Base-by-base conservation (phyloP, 2,888 invertebrate species). In the Thera obeliscata region DNA sequence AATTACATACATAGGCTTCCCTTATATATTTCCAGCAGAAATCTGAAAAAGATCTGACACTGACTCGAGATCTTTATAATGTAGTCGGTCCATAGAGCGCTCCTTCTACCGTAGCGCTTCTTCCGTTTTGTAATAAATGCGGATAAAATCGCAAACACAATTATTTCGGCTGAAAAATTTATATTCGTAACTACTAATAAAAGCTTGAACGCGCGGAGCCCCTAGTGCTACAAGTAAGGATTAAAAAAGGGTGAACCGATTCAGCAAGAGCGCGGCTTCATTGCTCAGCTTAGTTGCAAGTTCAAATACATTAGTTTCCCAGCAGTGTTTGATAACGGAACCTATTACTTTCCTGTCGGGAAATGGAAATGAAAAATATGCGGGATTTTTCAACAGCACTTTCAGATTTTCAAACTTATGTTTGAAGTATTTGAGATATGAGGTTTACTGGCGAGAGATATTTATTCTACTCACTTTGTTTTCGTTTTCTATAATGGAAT, bases 341-440 rank as follows among this genome's bases (percentile, higher is more conserved):
- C 62, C 66, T 70, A 67, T 70, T 70, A 71, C 64, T 72, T 66
- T 57, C 57, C 56, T 56, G 67, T 66, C 66, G 61, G 61, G 43
- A 65, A 64, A 60, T 55, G 63, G 64, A 52, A 52, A 57, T 64
- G 60, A 64, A 64, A 63, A 54, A 57, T 61, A 9, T 54, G 35
- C 41, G 35, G 46, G 41, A 63, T 61, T 60, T 57, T 41, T 67
- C 64, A 56, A 64, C 33, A 12, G 56, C 60, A 64, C 61, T 67
- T 67, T 56, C 2, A 56, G 59, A 36, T 52, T 63, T 63, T 67
- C 48, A 57, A 68, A 58, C 48, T 49, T 36, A 54, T 38, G 43
- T 48, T 66, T 3, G 35, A 46, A 52, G 38, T 36, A 57, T 62
- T 57, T 58, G 36, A 46, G 7, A 54, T 36, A 43, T 41, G 52